Evolutionary conservation across 2,113 vertebrate species (phyloP), one percentile per base, ranked within the genome.

Genomic region (Brachypteracias leptosomus): DNA sequence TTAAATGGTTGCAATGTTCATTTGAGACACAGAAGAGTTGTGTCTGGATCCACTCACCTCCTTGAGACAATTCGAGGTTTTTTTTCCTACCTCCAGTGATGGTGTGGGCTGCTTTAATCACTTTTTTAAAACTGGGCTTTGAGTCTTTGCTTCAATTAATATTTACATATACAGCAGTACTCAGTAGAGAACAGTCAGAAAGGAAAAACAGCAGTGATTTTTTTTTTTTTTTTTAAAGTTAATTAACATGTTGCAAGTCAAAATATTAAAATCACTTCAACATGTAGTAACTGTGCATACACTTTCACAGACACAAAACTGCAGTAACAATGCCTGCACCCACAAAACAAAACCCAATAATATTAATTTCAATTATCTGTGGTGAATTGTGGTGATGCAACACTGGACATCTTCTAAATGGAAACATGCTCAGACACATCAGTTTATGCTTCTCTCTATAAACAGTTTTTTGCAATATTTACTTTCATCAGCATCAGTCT

Each of bases 231-330:
- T 40, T 20, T 18, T 7, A 74, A 71, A 18, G 9, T 42, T 55
- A 49, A 49, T 90, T 84, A 84, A 49, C 35, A 20, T 75, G 19
- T 18, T 80, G 6, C 8, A 65, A 51, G 18, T 51, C 61, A 47
- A 95, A 88, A 81, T 44, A 74, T 10, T 71, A 21, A n/a, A 73
- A 77, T 38, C 0, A 44, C 68, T 93, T 75, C 42, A 68, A 67
- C 40, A 12, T 0, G 0, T 8, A 57, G 7, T 55, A 47, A 73
- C 51, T 0, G 0, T 20, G 35, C 47, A 28, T 9, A 4, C 25
- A 10, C 17, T 20, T 57, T 21, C 31, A 29, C 44, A 52, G 38
- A 81, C 11, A 59, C 17, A 88, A 80, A 88, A 47, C 49, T 7
- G 3, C 44, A 72, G 33, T 44, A 90, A 38, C 46, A 46, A 18